Evolutionary conservation across 2,888 invertebrate genomes (phyloP), one percentile per base, ranked within the genome.

Genomic region (Sepiola atlantica): DNA sequence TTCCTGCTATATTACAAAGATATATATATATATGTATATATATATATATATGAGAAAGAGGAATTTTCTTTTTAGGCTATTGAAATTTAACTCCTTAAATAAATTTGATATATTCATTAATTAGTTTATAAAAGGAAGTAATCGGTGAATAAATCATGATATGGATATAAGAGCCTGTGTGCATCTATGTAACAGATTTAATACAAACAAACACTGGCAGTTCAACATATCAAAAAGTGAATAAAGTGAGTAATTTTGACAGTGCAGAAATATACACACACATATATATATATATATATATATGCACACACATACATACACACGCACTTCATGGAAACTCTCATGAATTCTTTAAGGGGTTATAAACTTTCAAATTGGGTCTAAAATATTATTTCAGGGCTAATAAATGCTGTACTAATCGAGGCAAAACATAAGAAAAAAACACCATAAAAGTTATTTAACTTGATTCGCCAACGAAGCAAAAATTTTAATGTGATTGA

Each of bases 401-500:
- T 77, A n/a, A 77, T 77, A 77, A 77, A 77, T 77, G 28, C n/a
- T 77, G 10, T 77, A n/a, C 77, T 77, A 12, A 10, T 77, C 16
- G n/a, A 77, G 77, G n/a, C 28, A 77, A 77, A 77, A n/a, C n/a
- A n/a, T n/a, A n/a, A n/a, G n/a, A n/a, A n/a, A n/a, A n/a, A n/a
- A n/a, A n/a, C n/a, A n/a, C n/a, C n/a, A n/a, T n/a, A n/a, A n/a
- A 77, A 77, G 12, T 77, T n/a, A 77, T 77, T n/a, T 77, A 77
- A 12, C 77, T 77, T 77, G n/a, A 28, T 77, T 77, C n/a, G 77
- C 77, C 10, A 77, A 77, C n/a, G n/a, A 77, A 77, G 77, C 77
- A 77, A 77, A 77, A n/a, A n/a, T n/a, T 77, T 77, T 32, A 77
- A n/a, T 77, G 77, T n/a, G 77, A n/a, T 77, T 77, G n/a, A n/a